Base-by-base conservation (phyloP, 2,113 vertebrate genomes). In the Tragelaphus strepsiceros region DNA sequence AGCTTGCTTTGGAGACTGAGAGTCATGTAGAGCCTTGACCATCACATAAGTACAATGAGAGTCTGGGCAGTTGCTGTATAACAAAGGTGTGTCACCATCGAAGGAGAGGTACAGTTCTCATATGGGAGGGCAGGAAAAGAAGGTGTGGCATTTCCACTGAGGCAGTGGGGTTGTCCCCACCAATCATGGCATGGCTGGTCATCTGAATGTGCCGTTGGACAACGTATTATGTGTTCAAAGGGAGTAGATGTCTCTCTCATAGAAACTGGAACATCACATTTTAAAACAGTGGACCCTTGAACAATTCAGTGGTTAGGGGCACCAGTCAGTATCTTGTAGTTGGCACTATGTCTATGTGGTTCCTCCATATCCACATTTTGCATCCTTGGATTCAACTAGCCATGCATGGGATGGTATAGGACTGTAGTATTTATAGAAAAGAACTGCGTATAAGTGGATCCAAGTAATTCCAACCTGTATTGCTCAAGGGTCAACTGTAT, bases 331-430 rank as follows among this genome's bases (percentile, higher is more conserved):
- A 53, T 22, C 19, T 53, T 13, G 13, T 7, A 53, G 49, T 12
- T 1, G 10, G 6, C 6, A 0, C 30, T 81, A 3, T 53, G 17
- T 81, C 28, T 53, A 4, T n/a, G 49, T 53, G 80, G 0, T 53
- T 82, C 30, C 78, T 82, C 80, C 30, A 22, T 53, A 53, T 6
- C 30, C 30, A n/a, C 5, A n/a, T 82, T 53, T 51, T 82, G 49
- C 80, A 22, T n/a, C 49, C 49, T 82, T 82, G 80, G 49, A 82
- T 53, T 53, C 30, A 53, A 21, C 49, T 28, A 53, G 13, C 49
- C 24, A 13, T 0, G 0, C 49, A n/a, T n/a, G 17, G 49, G 49
- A 53, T 13, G 5, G 6, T 22, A 21, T 13, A 82, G 17, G 30
- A 82, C 30, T 53, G 17, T 82, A 53, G 49, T n/a, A 22, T 53